A percentile compares a stretch with the other conserved stretches of the same genome.
Evolutionary conservation across 37 sponge, comb jelly and placozoan genomes (phyloP).

Genomic region (Haliclona indistincta): DNA sequence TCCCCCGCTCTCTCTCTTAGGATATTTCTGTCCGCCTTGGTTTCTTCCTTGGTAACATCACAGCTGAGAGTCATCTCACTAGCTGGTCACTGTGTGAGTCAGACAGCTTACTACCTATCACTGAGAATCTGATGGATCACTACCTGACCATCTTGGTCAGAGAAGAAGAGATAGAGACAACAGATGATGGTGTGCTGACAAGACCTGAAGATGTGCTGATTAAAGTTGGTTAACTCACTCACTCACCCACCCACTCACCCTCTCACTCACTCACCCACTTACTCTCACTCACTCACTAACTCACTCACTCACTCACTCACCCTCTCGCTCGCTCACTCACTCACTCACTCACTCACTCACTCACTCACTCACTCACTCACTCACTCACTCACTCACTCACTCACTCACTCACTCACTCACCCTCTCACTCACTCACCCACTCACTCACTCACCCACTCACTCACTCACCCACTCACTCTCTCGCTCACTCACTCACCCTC

Average conservation of each 20-base stretch:
- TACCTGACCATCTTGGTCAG: neutral
- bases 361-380: neutral
- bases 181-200: neutral
- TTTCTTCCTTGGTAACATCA: slow-evolving; percentile 83
- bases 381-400: neutral
- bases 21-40: slow-evolving; percentile 80
- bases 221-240: slow-evolving; percentile 67
- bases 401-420: no score
- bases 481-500: no score
- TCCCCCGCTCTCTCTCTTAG: slow-evolving; percentile 36
- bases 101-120: slow-evolving; percentile 10
- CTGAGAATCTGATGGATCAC: neutral
- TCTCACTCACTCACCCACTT: no score
- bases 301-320: no score
- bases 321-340: no score
- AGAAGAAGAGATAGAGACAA: neutral
- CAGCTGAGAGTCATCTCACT: slow-evolving; percentile 27
- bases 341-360: neutral
- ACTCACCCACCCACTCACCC: no score
- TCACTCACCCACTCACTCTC: no score
- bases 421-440: no score
- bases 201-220: slow-evolving; percentile 74
- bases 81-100: slow-evolving; percentile 30
- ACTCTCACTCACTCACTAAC: no score
- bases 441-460: no score